phyloP scores from a whole-genome alignment of 1,140 invertebrate species.

The Saccostrea glomerata region DNA sequence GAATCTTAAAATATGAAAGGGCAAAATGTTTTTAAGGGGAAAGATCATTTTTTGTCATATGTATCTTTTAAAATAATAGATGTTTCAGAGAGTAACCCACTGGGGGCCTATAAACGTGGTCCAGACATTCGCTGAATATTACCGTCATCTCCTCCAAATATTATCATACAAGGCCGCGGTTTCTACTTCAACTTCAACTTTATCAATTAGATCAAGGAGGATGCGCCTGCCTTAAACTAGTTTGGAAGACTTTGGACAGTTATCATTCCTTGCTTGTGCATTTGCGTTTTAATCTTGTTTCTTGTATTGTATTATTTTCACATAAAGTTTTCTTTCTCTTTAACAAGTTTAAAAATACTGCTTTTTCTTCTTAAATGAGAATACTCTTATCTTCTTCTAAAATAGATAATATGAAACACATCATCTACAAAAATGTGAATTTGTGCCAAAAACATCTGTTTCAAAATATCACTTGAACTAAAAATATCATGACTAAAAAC shows the following conservation, averaged over 20 bases:
- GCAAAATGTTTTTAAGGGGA: background rate
- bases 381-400: too few relatives aligned
- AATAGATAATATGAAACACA: too few relatives aligned
- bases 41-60: too few relatives aligned
- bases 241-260: slow-evolving; percentile 15
- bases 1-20: background rate
- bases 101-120: background rate
- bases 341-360: too few relatives aligned
- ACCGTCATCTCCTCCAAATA: slow-evolving; percentile 4
- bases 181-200: slow-evolving; percentile 15
- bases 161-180: background rate
- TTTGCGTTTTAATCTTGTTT: background rate
- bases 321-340: too few relatives aligned
- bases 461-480: too few relatives aligned
- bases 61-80: too few relatives aligned
- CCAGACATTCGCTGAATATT: background rate
- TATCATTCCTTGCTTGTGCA: background rate
- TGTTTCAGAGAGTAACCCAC: background rate
- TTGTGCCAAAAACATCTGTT: too few relatives aligned
- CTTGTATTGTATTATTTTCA: background rate
- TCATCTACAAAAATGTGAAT: too few relatives aligned
- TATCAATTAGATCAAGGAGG: background rate
- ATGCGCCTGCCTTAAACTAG: background rate
- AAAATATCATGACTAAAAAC: too few relatives aligned
- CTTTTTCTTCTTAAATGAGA: too few relatives aligned